A percentile compares a stretch with the other conserved stretches of the same genome.
These are phyloP conservation scores for Acridotheres tristis DNA, from an alignment of 2,797 vertebrate species.

Conservation along the genomic window DNA sequence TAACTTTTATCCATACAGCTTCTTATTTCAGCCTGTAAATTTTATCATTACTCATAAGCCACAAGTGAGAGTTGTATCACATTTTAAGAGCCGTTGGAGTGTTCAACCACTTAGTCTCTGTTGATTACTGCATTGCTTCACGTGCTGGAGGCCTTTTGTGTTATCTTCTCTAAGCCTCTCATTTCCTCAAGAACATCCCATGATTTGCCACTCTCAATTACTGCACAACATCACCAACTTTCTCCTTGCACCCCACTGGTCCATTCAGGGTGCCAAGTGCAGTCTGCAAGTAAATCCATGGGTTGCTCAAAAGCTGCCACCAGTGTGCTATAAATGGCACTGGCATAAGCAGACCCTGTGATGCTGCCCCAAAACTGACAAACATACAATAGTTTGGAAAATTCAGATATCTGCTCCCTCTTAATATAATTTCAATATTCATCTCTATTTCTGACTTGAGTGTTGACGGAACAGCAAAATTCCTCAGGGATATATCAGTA, in stretches of 20 bases:
- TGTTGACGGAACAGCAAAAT: not conserved
- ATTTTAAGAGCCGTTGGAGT: not conserved
- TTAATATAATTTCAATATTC: not conserved
- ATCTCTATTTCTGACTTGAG: not conserved
- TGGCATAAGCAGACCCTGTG: not conserved
- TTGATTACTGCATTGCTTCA: not conserved
- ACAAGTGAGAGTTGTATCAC: not conserved
- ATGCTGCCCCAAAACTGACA: not conserved
- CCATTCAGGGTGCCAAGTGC: not conserved
- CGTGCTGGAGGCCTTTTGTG: not conserved
- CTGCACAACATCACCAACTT: not conserved
- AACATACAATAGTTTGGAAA: not conserved
- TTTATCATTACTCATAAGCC: not conserved
- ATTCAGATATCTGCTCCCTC: not conserved
- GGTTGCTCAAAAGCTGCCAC: not conserved
- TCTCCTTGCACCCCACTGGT: not conserved
- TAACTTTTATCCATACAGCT: not conserved
- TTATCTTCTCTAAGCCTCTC: not conserved
- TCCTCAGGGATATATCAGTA: not conserved
- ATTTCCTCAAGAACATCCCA: not conserved
- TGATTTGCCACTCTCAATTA: fast-evolving
- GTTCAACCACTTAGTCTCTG: not conserved
- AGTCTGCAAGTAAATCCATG: not conserved
- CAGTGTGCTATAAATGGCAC: not conserved
- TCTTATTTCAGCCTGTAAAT: not conserved